Evolutionary conservation across 2,888 invertebrate species (phyloP), one percentile per base, ranked within the genome.

Genomic region (Stegana nigrithorax): DNA sequence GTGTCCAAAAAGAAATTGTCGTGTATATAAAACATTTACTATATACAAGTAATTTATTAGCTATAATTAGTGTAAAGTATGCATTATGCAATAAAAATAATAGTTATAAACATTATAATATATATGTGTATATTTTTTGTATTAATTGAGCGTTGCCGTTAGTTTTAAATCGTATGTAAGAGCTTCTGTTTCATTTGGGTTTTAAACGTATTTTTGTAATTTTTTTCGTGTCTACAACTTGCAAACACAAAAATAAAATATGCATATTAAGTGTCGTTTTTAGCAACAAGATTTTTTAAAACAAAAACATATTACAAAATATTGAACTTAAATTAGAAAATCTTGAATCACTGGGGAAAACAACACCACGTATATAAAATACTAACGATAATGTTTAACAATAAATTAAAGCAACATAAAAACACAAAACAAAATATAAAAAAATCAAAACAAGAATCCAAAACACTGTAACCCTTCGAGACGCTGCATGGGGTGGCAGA

Each of bases 331-430:
- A 26, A 14, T 59, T 60, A 51, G 55, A 58, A 69, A 67, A 67
- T 68, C 68, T 74, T 74, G 68, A 73, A 69, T 81, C 83, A 81
- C 81, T 82, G 83, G 77, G 78, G 81, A 81, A 81, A 81, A 80
- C 75, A 82, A 82, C 83, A 81, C 80, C 83, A 82, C 75, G 64
- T 69, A 78, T 62, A 67, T 57, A 63, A 67, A 65, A 60, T 59
- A 60, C 50, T 4, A 69, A 65, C 60, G 17, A 39, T 2, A 4
- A 39, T 1, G 2, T 32, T 39, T 39, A 14, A 14, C n/a, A 39
- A 39, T 39, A 39, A 5, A 10, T 10, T 14, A 62, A 39, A 29
- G 45, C 17, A 55, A 21, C 17, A 17, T 56, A 39, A 50, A n/a
- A 25, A 29, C 32, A 12, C 25, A 44, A 59, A 51, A 65, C 19